phyloP scores from a whole-genome alignment of 2,888 invertebrate species.

The Mechanitis messenoides region DNA sequence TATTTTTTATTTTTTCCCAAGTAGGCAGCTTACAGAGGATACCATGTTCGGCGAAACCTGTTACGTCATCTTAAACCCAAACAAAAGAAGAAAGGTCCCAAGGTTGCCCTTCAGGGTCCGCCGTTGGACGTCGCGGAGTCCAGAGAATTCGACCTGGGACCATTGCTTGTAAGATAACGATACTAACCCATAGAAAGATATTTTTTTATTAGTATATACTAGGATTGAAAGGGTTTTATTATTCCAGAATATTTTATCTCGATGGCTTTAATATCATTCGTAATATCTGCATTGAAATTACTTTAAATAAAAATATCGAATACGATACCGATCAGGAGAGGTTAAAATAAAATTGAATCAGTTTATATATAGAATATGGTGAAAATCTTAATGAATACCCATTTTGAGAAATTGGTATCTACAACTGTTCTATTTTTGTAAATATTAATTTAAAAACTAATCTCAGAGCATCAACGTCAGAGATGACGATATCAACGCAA shows the following conservation, averaged over 20 bases:
- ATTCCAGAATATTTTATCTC: too few relatives aligned
- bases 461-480: constrained; percentile 47
- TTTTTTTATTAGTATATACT: too few relatives aligned
- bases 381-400: too few relatives aligned
- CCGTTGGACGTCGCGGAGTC: constrained; percentile 55
- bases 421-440: not conserved
- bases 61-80: constrained; percentile 47
- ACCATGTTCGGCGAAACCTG: constrained; percentile 57
- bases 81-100: constrained; percentile 40
- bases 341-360: too few relatives aligned
- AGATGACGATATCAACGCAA: constrained; percentile 44
- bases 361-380: too few relatives aligned
- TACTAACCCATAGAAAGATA: too few relatives aligned
- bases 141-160: constrained; percentile 60
- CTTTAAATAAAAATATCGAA: too few relatives aligned
- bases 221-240: too few relatives aligned
- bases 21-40: constrained; percentile 65
- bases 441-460: constrained; percentile 8
- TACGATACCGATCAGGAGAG: too few relatives aligned
- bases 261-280: too few relatives aligned
- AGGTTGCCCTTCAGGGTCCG: constrained; percentile 51
- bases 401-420: too few relatives aligned
- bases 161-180: constrained; percentile 47
- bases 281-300: too few relatives aligned
- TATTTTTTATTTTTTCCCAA: constrained; percentile 4